Percentiles rank a stretch among this genome's conserved stretches.
Conservation (phyloP, 2,797 vertebrate genomes). For the Emys orbicularis region DNA sequence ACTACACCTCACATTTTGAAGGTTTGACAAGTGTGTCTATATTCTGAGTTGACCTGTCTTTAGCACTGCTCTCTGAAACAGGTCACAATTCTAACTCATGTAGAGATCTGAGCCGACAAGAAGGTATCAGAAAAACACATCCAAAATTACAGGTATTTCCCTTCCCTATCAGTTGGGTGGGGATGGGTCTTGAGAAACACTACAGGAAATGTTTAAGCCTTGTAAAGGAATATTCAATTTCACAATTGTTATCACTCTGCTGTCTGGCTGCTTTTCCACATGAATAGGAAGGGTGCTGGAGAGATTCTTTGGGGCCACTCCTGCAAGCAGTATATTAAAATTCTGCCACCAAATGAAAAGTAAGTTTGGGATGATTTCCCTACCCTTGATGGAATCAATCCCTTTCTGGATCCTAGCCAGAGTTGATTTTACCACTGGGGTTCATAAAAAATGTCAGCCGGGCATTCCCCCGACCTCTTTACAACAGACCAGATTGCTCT, state of each 20-base stretch:
- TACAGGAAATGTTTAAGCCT: background rate
- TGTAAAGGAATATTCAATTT: background rate
- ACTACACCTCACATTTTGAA: background rate
- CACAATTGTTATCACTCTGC: background rate
- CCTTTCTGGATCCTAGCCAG: background rate
- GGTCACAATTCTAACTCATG: background rate
- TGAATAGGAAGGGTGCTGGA: background rate
- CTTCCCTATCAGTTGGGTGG: background rate
- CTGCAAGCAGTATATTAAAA: background rate
- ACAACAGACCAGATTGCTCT: background rate
- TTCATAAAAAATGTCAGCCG: background rate
- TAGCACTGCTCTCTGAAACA: background rate
- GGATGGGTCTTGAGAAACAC: background rate
- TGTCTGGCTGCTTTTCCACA: background rate
- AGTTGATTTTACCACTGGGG: background rate
- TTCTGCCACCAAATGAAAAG: accelerated
- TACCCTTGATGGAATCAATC: background rate
- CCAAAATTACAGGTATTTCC: background rate
- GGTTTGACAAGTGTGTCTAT: background rate
- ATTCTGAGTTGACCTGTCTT: background rate
- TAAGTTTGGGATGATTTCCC: background rate
- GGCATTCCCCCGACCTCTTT: background rate
- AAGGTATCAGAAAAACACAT: background rate
- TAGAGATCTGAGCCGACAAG: background rate
- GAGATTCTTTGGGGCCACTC: background rate